A percentile compares a stretch with the other conserved stretches of the same genome.
Conservation (phyloP, 2,797 vertebrate genomes). For the Ceryle rudis region DNA sequence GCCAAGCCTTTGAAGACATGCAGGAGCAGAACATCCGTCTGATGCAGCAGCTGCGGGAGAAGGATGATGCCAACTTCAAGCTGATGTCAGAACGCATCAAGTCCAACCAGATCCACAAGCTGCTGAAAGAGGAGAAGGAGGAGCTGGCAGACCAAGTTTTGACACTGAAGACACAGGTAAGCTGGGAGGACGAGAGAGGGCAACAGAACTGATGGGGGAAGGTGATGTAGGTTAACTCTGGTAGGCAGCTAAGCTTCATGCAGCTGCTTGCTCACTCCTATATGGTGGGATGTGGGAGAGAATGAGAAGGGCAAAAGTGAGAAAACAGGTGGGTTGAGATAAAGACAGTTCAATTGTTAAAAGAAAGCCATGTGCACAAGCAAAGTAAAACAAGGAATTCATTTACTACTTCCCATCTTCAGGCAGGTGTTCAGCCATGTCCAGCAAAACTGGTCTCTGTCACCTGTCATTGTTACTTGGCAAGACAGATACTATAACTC, state of each 20-base stretch:
- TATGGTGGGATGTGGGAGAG: not conserved
- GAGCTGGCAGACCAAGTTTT: conserved; percentile 88
- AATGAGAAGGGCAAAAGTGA: not conserved
- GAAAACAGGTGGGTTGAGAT: not conserved
- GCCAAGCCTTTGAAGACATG: conserved; percentile 92
- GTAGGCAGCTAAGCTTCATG: not conserved
- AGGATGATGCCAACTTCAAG: conserved; percentile 92
- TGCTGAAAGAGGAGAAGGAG: conserved; percentile 91
- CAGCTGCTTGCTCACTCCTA: fast-evolving
- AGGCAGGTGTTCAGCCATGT: not conserved
- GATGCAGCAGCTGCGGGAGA: conserved; percentile 89
- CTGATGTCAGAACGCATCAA: conserved; percentile 91
- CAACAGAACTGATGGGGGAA: not conserved
- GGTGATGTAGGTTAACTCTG: not conserved
- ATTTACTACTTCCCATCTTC: not conserved
- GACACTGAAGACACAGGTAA: conserved; percentile 90
- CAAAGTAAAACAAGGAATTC: not conserved
- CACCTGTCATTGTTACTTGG: fast-evolving
- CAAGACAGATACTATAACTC: fast-evolving
- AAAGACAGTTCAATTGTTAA: not conserved
- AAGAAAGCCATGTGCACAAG: not conserved
- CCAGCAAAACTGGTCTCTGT: not conserved
- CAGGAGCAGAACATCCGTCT: conserved; percentile 90
- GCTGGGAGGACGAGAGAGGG: not conserved
- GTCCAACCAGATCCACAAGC: conserved; percentile 91